Percentiles rank a stretch among this genome's conserved stretches.
phyloP scores from a whole-genome alignment of 2,888 invertebrate species.

The Polyploca ridens region DNA sequence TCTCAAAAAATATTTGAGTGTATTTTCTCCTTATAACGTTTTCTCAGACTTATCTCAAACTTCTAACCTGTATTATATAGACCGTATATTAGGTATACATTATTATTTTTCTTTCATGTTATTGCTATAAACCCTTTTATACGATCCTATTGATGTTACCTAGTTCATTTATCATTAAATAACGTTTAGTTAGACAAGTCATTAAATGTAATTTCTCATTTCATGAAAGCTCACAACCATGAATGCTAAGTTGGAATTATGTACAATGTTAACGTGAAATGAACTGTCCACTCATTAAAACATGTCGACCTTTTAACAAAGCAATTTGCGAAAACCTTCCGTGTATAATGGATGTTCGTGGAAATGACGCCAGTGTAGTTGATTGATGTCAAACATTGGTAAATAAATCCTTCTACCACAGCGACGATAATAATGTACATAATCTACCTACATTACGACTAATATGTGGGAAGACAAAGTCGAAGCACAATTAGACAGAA shows the following conservation, averaged over 20 bases:
- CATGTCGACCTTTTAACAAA: constrained; percentile 36
- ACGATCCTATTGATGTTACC: no score
- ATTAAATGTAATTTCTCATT: neutral
- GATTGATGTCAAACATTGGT: constrained; percentile 49
- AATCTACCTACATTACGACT: neutral
- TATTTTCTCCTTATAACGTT: no score
- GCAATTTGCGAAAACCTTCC: constrained; percentile 37
- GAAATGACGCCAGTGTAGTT: constrained; percentile 41
- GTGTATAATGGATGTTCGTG: constrained; percentile 42
- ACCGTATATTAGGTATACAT: no score
- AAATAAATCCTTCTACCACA: constrained; percentile 31
- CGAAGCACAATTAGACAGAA: neutral
- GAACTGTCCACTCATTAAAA: constrained; percentile 17
- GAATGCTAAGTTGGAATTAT: neutral
- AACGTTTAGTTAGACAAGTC: no score
- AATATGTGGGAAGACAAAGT: neutral
- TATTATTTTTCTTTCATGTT: no score
- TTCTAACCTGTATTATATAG: no score
- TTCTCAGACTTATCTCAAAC: no score
- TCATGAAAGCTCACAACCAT: neutral
- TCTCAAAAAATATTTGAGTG: no score
- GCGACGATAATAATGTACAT: neutral
- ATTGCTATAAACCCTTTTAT: no score
- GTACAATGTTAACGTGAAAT: constrained; percentile 11
- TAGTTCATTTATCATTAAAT: no score